Conservation (phyloP, 2,113 vertebrate species). For the Pipa parva region DNA sequence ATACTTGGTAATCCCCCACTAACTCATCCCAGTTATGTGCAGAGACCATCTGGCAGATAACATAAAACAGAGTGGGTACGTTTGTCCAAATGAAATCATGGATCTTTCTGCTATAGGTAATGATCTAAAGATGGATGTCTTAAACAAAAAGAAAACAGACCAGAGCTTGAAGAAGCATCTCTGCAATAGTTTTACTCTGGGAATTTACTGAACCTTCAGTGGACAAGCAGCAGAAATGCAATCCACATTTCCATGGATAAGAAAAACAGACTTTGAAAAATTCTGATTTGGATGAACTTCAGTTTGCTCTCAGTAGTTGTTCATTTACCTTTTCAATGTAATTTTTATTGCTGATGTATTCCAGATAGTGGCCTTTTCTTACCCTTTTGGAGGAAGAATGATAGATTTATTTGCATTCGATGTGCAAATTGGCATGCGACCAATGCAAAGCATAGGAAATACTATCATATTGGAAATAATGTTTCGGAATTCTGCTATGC, state of each 20-base stretch:
- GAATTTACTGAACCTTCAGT: neutral
- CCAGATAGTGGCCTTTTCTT: slow-evolving; percentile 60
- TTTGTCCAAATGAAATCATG: slow-evolving; percentile 8
- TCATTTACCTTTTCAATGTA: slow-evolving; percentile 64
- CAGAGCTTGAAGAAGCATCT: neutral
- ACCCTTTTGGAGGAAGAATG: slow-evolving; percentile 50
- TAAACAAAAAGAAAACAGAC: slow-evolving; percentile 12
- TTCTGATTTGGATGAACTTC: slow-evolving; percentile 33
- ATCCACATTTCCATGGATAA: neutral
- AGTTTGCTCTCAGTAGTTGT: slow-evolving; percentile 64
- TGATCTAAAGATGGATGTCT: slow-evolving; percentile 1
- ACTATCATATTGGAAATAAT: neutral
- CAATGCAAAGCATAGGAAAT: neutral
- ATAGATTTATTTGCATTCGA: slow-evolving; percentile 55
- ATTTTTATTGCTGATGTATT: slow-evolving; percentile 74
- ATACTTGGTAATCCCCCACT: slow-evolving; percentile 5
- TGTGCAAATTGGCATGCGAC: neutral
- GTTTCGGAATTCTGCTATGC: neutral
- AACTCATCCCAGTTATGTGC: slow-evolving; percentile 5
- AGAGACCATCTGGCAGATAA: slow-evolving; percentile 31
- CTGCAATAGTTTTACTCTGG: neutral
- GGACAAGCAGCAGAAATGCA: slow-evolving; percentile 5
- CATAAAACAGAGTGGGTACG: slow-evolving; percentile 22
- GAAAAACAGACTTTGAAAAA: slow-evolving; percentile 11
- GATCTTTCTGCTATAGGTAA: slow-evolving; percentile 21